A percentile compares a stretch with the other conserved stretches of the same genome.
Conservation (phyloP, 2,888 invertebrate species). For the Hirtodrosophila duncani region DNA sequence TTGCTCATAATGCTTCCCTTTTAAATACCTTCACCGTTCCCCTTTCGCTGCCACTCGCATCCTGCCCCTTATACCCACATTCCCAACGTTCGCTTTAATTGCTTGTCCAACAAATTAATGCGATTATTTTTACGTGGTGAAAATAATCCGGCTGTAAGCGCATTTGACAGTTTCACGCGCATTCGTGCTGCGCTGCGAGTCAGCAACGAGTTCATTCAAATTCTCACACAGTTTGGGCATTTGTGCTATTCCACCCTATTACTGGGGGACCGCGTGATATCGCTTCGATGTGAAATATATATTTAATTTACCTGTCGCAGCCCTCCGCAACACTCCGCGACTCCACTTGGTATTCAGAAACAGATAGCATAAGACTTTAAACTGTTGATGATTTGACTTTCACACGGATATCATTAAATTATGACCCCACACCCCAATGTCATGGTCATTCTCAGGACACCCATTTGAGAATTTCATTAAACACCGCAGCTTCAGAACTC, state of each 20-base stretch:
- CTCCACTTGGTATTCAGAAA: not conserved
- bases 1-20: not conserved
- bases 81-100: constrained; percentile 46
- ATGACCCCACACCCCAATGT: no score
- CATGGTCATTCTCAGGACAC: no score
- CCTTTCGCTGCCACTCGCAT: not conserved
- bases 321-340: not conserved
- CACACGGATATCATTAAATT: constrained; percentile 18
- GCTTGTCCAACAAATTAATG: constrained; percentile 62
- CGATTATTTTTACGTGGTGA: constrained; percentile 63
- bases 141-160: constrained; percentile 58
- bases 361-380: constrained; percentile 15
- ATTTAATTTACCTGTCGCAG: constrained; percentile 16
- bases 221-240: constrained; percentile 1
- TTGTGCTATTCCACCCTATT: not conserved
- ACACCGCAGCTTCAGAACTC: no score
- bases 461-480: no score
- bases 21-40: not conserved
- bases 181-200: constrained; percentile 32
- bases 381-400: constrained; percentile 26
- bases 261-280: not conserved
- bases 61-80: constrained; percentile 9
- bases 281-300: constrained; percentile 4
- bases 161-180: constrained; percentile 59
- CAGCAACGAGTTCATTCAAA: constrained; percentile 21